These are phyloP conservation scores for Tamias sibiricus DNA, from an alignment of 2,113 vertebrate genomes.

Conservation along the genomic window DNA sequence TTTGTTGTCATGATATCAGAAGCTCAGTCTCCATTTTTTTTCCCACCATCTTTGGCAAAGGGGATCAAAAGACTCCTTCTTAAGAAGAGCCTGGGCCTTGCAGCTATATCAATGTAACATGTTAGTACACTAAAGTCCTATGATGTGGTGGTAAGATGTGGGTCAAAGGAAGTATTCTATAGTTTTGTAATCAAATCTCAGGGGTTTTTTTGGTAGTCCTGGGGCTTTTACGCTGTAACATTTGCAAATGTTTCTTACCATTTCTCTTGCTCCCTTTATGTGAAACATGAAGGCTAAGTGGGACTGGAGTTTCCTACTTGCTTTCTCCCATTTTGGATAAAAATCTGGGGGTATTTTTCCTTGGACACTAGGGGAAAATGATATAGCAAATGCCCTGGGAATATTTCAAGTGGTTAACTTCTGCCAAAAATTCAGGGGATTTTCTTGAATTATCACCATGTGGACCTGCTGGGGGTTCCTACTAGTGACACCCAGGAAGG, in stretches of 20 bases:
- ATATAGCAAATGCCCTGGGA: neutral
- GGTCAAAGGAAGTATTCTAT: neutral
- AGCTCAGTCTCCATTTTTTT: neutral
- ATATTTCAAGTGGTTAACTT: neutral
- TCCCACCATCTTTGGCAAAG: neutral
- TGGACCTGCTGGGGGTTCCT: neutral
- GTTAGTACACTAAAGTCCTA: neutral
- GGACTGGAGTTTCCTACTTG: neutral
- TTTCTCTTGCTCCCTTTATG: neutral
- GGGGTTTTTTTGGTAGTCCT: accelerated
- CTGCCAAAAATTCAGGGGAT: neutral
- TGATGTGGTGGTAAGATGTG: neutral
- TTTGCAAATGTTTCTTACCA: neutral
- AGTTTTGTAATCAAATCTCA: neutral
- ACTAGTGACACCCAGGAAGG: neutral
- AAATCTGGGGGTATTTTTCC: neutral
- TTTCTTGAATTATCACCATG: neutral
- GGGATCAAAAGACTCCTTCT: neutral
- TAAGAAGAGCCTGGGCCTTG: neutral
- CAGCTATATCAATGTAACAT: neutral
- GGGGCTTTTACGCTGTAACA: accelerated
- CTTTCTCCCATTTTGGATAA: neutral
- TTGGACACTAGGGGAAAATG: neutral
- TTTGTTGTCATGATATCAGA: neutral
- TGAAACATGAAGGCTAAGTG: neutral